A percentile compares a stretch with the other conserved stretches of the same genome.
Conservation (phyloP, 2,797 vertebrate species). For the Coregonus sp. region DNA sequence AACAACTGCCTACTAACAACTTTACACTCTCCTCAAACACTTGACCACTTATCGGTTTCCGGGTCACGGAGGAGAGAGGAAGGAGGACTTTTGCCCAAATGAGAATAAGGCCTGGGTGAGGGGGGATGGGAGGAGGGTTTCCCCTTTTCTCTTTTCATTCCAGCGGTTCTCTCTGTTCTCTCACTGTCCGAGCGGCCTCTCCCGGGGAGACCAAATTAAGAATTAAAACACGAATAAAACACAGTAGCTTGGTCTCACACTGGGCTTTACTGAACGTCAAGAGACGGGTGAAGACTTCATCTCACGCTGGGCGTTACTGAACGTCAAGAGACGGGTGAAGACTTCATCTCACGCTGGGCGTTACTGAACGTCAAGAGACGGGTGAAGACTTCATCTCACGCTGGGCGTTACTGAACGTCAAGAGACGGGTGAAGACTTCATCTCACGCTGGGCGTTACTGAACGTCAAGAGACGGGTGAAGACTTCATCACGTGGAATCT, state of each 20-base stretch:
- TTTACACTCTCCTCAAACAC: too few species aligned
- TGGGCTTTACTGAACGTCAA: constrained; percentile 15
- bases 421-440: constrained; percentile 27
- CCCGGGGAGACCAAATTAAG: constrained; percentile 42
- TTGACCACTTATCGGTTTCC: too few species aligned
- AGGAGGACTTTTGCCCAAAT: too few species aligned
- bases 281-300: constrained; percentile 27
- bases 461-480: constrained; percentile 21
- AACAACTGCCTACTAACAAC: too few species aligned
- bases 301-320: background rate
- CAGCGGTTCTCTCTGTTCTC: constrained; percentile 40
- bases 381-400: background rate
- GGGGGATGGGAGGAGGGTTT: constrained; percentile 16
- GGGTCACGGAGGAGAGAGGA: too few species aligned
- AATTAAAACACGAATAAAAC: constrained; percentile 49
- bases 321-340: constrained; percentile 18
- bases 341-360: constrained; percentile 16
- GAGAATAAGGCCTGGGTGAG: constrained; percentile 34
- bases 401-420: constrained; percentile 14
- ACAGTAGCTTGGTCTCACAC: constrained; percentile 20
- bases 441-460: background rate
- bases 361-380: constrained; percentile 13
- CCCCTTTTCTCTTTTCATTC: constrained; percentile 46
- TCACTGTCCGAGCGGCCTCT: constrained; percentile 4
- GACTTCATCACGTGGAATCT: constrained; percentile 14